These are phyloP conservation scores for Monoplex corrugatus DNA, from an alignment of 2,888 invertebrate genomes.

Conservation along the genomic window DNA sequence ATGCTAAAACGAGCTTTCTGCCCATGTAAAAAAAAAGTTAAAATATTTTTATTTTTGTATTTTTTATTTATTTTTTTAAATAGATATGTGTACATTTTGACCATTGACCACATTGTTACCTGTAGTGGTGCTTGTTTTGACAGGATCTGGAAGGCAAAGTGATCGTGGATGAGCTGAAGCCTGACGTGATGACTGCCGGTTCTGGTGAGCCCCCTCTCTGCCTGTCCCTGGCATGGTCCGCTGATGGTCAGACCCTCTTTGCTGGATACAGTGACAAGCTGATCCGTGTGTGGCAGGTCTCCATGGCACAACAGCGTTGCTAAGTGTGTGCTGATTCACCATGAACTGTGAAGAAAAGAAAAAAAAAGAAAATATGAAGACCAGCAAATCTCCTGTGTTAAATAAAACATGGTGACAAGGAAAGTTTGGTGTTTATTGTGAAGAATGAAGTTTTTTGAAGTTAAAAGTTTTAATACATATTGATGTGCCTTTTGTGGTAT, in stretches of 20 bases:
- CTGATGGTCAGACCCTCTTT: conserved; percentile 99
- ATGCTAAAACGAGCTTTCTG: no score
- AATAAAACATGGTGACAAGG: conserved; percentile 9
- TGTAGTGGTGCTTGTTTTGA: no score
- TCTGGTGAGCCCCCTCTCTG: conserved; percentile 96
- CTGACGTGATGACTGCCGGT: conserved; percentile 92
- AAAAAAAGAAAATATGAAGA: background rate
- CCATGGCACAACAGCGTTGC: conserved; percentile 69
- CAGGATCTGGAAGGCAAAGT: conserved; percentile 99
- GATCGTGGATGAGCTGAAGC: conserved; percentile 98
- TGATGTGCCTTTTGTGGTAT: no score
- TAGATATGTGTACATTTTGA: no score
- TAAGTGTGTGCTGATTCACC: conserved; percentile 23
- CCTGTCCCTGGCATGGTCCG: conserved; percentile 98
- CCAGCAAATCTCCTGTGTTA: background rate
- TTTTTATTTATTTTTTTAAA: no score
- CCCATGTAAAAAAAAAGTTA: no score
- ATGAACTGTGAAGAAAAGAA: conserved; percentile 3
- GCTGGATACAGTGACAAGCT: conserved; percentile 99
- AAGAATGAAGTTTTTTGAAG: no score
- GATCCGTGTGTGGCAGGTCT: conserved; percentile 99
- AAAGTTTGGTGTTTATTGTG: background rate
- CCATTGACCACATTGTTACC: no score
- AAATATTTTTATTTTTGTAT: no score
- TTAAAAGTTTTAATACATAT: no score